phyloP scores from a whole-genome alignment of 2,888 invertebrate species.

The Nomada ferruginata region DNA sequence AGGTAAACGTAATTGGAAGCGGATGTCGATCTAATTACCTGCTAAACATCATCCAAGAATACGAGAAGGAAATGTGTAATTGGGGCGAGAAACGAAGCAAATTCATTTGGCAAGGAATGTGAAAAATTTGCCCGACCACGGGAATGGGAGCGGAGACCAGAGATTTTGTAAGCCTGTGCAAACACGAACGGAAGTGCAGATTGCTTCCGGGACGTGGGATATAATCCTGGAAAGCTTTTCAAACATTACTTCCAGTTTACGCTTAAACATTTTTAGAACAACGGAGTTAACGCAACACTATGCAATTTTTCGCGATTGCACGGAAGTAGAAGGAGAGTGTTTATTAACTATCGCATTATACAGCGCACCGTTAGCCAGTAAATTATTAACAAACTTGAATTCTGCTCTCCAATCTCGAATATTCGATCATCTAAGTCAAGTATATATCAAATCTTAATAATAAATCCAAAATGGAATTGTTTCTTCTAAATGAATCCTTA shows the following conservation, averaged over 20 bases:
- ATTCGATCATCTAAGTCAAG: too few species aligned
- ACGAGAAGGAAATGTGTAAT: conserved; percentile 1
- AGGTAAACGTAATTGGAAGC: conserved; percentile 13
- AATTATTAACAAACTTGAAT: too few species aligned
- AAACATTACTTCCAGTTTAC: background rate
- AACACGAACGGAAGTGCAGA: background rate
- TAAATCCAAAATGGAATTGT: too few species aligned
- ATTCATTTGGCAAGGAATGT: background rate
- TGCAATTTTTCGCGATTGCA: background rate
- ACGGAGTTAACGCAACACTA: background rate
- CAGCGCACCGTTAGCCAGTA: too few species aligned
- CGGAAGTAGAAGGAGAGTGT: background rate
- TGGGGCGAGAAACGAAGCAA: background rate
- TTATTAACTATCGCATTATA: background rate
- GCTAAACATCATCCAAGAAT: conserved; percentile 33
- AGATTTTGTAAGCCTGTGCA: background rate
- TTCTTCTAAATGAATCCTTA: too few species aligned
- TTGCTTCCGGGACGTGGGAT: background rate
- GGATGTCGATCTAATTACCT: conserved; percentile 20
- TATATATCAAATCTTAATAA: too few species aligned
- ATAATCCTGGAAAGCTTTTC: conserved; percentile 3
- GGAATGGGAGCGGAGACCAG: background rate
- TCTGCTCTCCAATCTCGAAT: too few species aligned
- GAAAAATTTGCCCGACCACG: background rate
- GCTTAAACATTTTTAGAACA: background rate